Evolutionary conservation across 1,140 invertebrate species (phyloP).

Genomic region (Megalopta genalis): DNA sequence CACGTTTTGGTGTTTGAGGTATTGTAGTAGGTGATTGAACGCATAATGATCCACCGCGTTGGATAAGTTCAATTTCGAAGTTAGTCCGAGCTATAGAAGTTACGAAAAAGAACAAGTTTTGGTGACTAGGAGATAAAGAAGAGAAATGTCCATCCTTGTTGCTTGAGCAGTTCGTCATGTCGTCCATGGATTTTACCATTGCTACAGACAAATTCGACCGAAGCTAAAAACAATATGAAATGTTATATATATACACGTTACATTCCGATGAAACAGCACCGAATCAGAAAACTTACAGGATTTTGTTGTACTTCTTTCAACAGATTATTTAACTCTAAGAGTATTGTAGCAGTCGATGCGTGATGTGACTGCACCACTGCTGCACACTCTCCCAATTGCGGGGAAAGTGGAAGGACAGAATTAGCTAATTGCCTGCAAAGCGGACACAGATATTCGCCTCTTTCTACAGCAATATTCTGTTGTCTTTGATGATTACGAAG

Average conservation of each 20-base stretch:
- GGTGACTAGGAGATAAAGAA: constrained; percentile 81
- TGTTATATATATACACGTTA: neutral
- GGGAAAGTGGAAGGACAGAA: constrained; percentile 93
- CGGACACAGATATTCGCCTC: constrained; percentile 96
- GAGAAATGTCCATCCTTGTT: constrained; percentile 81
- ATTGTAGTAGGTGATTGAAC: constrained; percentile 81
- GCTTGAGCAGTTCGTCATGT: constrained; percentile 91
- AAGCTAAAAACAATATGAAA: constrained; percentile 71
- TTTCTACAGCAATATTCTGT: constrained; percentile 87
- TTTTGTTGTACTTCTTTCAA: constrained; percentile 85
- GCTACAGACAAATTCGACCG: constrained; percentile 87
- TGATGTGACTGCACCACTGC: constrained; percentile 83
- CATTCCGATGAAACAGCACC: constrained; percentile 2
- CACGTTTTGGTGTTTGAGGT: constrained; percentile 87
- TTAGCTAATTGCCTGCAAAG: constrained; percentile 96
- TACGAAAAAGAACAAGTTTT: constrained; percentile 92
- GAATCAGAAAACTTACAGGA: constrained; percentile 79
- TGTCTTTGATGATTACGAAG: constrained; percentile 88
- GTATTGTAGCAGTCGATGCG: constrained; percentile 79
- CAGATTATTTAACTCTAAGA: constrained; percentile 83
- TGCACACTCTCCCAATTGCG: constrained; percentile 86
- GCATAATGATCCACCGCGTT: constrained; percentile 89
- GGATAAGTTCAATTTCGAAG: constrained; percentile 94
- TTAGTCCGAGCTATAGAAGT: constrained; percentile 95
- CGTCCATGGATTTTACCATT: constrained; percentile 95